Percentiles rank a stretch among this genome's conserved stretches.
Evolutionary conservation across 2,888 invertebrate species (phyloP).

Genomic region (Ischnus inquisitorius): DNA sequence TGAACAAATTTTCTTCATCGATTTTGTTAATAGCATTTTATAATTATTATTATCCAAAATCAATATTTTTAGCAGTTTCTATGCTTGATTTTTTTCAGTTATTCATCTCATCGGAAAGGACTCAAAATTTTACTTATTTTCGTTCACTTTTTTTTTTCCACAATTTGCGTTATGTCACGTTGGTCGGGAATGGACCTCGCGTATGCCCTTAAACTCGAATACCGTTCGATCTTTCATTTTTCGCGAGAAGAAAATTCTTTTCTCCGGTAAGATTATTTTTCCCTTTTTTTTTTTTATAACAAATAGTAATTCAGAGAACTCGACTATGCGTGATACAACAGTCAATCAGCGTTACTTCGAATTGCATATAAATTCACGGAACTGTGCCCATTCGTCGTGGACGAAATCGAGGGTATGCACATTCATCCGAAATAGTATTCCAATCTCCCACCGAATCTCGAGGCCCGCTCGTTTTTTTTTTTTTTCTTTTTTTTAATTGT

Average conservation of each 20-base stretch:
- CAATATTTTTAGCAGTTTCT: too few relatives aligned
- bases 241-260: neutral
- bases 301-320: constrained; percentile 11
- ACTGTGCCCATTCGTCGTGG: neutral
- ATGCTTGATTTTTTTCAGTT: too few relatives aligned
- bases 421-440: constrained; percentile 28
- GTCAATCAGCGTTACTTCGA: neutral
- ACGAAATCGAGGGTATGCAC: constrained; percentile 4
- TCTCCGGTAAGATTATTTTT: neutral
- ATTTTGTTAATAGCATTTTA: too few relatives aligned
- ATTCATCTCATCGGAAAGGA: too few relatives aligned
- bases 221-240: constrained; percentile 9
- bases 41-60: too few relatives aligned
- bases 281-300: constrained; percentile 21
- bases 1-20: too few relatives aligned
- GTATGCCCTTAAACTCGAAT: constrained; percentile 39
- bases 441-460: constrained; percentile 45
- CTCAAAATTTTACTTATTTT: too few relatives aligned
- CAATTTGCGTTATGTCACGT: too few relatives aligned
- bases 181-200: too few relatives aligned
- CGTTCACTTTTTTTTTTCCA: too few relatives aligned
- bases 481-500: constrained; percentile 41
- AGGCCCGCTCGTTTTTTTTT: constrained; percentile 55
- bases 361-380: constrained; percentile 14
- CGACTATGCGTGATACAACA: constrained; percentile 1